These are phyloP conservation scores for Neoaliturus tenellus DNA, from an alignment of 2,888 invertebrate species.

Conservation along the genomic window DNA sequence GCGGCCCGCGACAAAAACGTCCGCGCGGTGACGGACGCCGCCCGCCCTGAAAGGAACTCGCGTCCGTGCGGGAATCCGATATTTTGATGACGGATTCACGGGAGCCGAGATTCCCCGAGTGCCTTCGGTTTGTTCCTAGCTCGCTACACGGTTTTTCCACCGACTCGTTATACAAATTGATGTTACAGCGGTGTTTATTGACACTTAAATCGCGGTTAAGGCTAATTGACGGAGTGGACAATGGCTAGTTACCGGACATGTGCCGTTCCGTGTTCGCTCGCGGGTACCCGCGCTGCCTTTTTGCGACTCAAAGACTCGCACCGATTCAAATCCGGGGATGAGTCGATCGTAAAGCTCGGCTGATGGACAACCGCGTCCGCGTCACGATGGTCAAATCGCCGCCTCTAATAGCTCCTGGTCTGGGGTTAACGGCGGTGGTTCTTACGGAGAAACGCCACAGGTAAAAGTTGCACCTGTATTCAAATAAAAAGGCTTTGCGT, in stretches of 20 bases:
- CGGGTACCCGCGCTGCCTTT: not conserved
- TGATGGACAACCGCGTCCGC: not conserved
- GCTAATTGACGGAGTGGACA: constrained; percentile 18
- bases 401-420: not conserved
- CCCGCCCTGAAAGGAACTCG: constrained; percentile 23
- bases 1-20: constrained; percentile 28
- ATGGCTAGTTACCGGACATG: constrained; percentile 14
- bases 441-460: not conserved
- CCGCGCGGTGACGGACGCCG: not conserved
- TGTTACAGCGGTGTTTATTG: constrained; percentile 23
- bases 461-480: too few relatives aligned
- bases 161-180: constrained; percentile 36
- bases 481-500: too few relatives aligned
- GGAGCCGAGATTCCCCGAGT: not conserved
- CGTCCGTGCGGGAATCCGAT: constrained; percentile 27
- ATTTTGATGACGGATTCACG: constrained; percentile 24
- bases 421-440: not conserved
- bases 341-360: not conserved
- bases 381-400: not conserved
- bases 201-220: too few relatives aligned
- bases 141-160: constrained; percentile 20
- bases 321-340: constrained; percentile 29
- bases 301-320: constrained; percentile 9
- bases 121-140: not conserved
- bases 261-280: not conserved